Base-by-base conservation (phyloP, 2,888 invertebrate species). In the Gastrophysa polygoni region DNA sequence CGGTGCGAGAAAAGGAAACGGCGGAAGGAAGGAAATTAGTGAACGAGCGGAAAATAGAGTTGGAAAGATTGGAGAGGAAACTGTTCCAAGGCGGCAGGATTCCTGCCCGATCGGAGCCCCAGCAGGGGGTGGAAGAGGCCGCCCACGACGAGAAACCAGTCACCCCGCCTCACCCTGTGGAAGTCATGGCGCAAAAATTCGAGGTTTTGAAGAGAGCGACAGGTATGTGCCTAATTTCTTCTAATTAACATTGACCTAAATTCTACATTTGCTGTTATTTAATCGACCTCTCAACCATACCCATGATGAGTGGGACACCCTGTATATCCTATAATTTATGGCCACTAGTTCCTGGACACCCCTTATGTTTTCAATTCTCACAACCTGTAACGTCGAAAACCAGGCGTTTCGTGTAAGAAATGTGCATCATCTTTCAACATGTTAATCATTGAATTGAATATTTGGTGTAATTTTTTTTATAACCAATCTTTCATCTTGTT, bases 141-240 rank as follows among this genome's bases (percentile, higher is more conserved):
- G 70, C 59, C 46, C 69, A 83, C 44, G 84, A 83, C 11, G 80
- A 80, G 0, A 80, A 64, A 55, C 56, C 69, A 2, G 60, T 70
- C 0, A 69, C 73, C 1, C 71, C 70, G 1, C 70, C 76, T 0
- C 80, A 82, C 64, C 81, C 83, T 0, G 82, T 82, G 1, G 83
- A 84, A 58, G 78, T 74, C 57, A 75, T 89, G 83, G 89, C 91
- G 65, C 85, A 87, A 10, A 83, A 87, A 18, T 92, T 93, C 76
- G 88, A 89, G 67, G 88, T 87, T 68, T 83, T 93, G 0, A 91
- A 92, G 85, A 88, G 88, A 76, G 88, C 90, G 0, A 92, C 93
- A 16, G 91, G 90, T 70, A 47, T 48, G 14, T 34, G 34, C n/a
- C n/a, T n/a, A n/a, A n/a, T n/a, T n/a, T n/a, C n/a, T n/a, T n/a